These are phyloP conservation scores for Labrus mixtus DNA, from an alignment of 2,113 vertebrate species.

Conservation along the genomic window DNA sequence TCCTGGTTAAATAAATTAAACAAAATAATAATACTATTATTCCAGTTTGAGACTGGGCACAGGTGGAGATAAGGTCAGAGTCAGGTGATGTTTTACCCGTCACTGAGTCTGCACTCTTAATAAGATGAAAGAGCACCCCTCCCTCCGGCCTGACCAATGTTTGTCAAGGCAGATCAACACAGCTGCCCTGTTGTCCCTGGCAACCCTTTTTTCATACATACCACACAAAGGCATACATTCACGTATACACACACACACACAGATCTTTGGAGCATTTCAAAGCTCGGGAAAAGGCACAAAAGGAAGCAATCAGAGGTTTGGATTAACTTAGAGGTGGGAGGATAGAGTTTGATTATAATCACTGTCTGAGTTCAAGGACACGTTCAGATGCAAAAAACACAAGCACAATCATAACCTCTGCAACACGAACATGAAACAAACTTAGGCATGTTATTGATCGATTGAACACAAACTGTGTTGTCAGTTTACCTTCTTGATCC, in stretches of 20 bases:
- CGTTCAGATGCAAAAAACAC: not conserved
- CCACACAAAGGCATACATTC: not conserved
- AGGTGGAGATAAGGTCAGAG: constrained; percentile 42
- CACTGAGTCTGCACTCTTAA: constrained; percentile 30
- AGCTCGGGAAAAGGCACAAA: constrained; percentile 3
- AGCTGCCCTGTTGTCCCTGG: constrained; percentile 58
- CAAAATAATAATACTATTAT: too few relatives aligned
- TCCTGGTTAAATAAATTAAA: too few relatives aligned
- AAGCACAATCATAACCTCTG: not conserved
- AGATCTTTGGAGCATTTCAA: constrained; percentile 3
- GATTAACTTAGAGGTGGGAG: constrained; percentile 14
- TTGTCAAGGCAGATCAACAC: constrained; percentile 71
- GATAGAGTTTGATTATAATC: constrained; percentile 40
- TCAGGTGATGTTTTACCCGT: constrained; percentile 34
- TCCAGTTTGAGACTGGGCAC: constrained; percentile 32
- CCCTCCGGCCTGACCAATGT: constrained; percentile 52
- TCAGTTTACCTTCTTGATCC: constrained; percentile 23
- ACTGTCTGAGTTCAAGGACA: constrained; percentile 35
- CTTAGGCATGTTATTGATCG: not conserved
- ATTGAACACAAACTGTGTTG: constrained; percentile 1
- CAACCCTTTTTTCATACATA: constrained; percentile 43
- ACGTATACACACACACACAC: not conserved
- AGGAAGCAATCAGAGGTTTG: constrained; percentile 29
- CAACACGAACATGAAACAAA: constrained; percentile 5
- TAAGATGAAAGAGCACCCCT: constrained; percentile 48